These are phyloP conservation scores for Protosalanx chinensis DNA, from an alignment of 2,797 vertebrate species.

Conservation along the genomic window DNA sequence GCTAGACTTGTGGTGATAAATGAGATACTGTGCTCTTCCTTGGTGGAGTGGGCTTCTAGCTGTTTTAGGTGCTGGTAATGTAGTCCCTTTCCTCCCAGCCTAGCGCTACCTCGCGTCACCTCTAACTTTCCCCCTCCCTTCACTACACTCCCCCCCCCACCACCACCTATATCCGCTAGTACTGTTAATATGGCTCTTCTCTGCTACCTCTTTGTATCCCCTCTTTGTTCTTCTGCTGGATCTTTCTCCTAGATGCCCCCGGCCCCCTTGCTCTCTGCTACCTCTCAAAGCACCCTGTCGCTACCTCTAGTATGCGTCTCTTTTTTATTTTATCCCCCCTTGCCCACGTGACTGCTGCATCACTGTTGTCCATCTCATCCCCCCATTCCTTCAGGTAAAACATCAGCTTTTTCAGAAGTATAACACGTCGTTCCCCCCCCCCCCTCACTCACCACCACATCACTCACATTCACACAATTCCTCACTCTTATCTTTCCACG, in stretches of 20 bases:
- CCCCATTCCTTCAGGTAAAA: slow-evolving; percentile 20
- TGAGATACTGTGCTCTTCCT: slow-evolving; percentile 45
- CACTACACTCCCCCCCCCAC: background rate
- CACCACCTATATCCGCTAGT: slow-evolving; percentile 29
- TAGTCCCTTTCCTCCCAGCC: slow-evolving; percentile 49
- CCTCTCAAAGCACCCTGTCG: slow-evolving; percentile 56
- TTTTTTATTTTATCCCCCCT: background rate
- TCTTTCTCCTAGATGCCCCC: background rate
- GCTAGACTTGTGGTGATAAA: slow-evolving; percentile 34
- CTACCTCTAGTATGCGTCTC: slow-evolving; percentile 58
- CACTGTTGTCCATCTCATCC: slow-evolving; percentile 56
- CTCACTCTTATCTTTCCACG: slow-evolving; percentile 40
- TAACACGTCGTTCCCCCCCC: background rate
- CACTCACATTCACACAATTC: slow-evolving; percentile 20
- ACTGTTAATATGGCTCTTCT: slow-evolving; percentile 57
- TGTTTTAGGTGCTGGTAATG: slow-evolving; percentile 61
- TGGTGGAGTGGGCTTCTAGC: slow-evolving; percentile 53
- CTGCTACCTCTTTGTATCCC: slow-evolving; percentile 68
- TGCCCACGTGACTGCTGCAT: slow-evolving; percentile 72
- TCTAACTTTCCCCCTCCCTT: slow-evolving; percentile 7
- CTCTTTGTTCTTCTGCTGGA: slow-evolving; percentile 8
- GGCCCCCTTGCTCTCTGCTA: slow-evolving; percentile 59
- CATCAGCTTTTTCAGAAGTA: background rate
- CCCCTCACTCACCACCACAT: background rate
- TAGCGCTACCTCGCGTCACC: slow-evolving; percentile 54